phyloP scores from a whole-genome alignment of 1,140 invertebrate species.

The Chionoecetes opilio region DNA sequence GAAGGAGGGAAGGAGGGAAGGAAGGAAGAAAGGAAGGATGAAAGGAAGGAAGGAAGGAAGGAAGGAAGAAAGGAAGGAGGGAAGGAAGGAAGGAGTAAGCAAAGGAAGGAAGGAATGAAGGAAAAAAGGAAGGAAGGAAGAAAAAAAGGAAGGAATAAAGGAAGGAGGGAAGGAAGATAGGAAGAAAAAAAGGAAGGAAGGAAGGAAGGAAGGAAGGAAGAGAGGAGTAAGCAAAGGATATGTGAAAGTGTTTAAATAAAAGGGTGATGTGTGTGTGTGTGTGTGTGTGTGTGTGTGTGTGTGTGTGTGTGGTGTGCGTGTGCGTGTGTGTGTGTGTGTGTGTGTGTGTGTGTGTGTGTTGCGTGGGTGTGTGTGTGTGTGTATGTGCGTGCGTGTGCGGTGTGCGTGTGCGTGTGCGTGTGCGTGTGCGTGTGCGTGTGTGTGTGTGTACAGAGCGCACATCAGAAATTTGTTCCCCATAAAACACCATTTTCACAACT shows the following conservation, averaged over 20 bases:
- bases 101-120: background rate
- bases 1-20: background rate
- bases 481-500: background rate
- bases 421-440: constrained; percentile 10
- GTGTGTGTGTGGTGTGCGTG: constrained; percentile 1
- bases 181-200: background rate
- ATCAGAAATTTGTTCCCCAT: background rate
- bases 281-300: constrained; percentile 8
- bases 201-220: background rate
- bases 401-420: background rate
- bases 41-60: too few species aligned
- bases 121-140: too few species aligned
- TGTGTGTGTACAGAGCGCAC: background rate
- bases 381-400: background rate
- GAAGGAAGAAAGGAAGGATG: background rate
- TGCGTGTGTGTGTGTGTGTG: too few species aligned
- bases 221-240: background rate
- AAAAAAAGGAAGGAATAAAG: too few species aligned
- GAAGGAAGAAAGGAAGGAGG: background rate
- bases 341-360: background rate
- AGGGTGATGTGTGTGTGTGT: background rate
- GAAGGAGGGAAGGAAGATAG: too few species aligned
- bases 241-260: too few species aligned
- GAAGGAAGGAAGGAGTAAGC: background rate
- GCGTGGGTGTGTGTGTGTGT: background rate